Evolutionary conservation across 1,140 invertebrate genomes (phyloP), one percentile per base, ranked within the genome.

Genomic region (Plectus sambesii): DNA sequence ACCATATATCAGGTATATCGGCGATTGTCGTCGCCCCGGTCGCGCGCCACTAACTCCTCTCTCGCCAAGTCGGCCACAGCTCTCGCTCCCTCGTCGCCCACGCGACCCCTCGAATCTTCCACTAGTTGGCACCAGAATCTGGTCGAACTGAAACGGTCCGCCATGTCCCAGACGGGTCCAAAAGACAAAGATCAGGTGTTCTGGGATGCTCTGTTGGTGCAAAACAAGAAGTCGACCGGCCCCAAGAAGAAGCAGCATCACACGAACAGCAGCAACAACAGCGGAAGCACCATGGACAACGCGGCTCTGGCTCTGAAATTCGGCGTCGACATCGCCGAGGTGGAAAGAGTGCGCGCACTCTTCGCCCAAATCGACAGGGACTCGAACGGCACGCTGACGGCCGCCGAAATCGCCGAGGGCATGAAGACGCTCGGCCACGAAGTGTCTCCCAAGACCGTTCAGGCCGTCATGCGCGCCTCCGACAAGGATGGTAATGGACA

Each of bases 361-460:
- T 17, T 41, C 19, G 12, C 35, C 12, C 12, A 41, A 41, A 12
- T 41, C 12, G 35, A 12, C 12, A 12, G 15, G 12, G 8, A 29
- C 33, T 9, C 8, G 17, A 33, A 44, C 1, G 17, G 8, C 1
- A 44, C 8, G 17, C 42, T 43, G 17, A n/a, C 44, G 47, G 47
- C 51, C 5, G 52, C 52, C 24, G 45, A 42, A 26, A 54, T 54
- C 47, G 27, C 51, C n/a, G 35, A 35, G 17, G 52, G 38, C 15
- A n/a, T n/a, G n/a, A n/a, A n/a, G n/a, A n/a, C n/a, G n/a, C 38
- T 54, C 22, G 52, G 52, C 5, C 30, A 37, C 15, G 52, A 54
- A 24, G 52, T 54, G 5, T 54, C 52, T 3, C 52, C 52, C 6
- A 54, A 54, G 35, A 49, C 51, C 5, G 52, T 54, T 27, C 52